These are phyloP conservation scores for Zoanthus solanderi DNA, from an alignment of 92 coral and sea anemone species.

Conservation along the genomic window DNA sequence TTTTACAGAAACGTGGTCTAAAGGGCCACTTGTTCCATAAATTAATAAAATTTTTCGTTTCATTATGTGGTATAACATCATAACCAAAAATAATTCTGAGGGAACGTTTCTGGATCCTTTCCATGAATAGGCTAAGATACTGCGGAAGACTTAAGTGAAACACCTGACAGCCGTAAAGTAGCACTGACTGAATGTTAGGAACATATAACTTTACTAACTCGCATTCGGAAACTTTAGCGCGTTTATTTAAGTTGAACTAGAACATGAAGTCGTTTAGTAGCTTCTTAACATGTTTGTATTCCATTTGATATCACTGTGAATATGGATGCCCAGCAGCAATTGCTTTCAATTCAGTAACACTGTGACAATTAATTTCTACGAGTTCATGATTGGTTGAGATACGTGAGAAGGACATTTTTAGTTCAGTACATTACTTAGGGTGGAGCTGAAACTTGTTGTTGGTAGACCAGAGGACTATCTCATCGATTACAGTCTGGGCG, in stretches of 20 bases:
- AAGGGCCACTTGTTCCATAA: neutral
- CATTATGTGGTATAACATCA: neutral
- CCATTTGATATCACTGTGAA: neutral
- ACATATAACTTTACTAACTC: neutral
- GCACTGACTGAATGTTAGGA: neutral
- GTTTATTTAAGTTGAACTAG: no score
- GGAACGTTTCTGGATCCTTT: no score
- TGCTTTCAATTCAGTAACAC: neutral
- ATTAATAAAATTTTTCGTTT: no score
- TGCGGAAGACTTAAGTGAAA: neutral
- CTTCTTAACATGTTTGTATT: neutral
- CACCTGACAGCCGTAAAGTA: neutral
- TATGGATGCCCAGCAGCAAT: constrained; percentile 1
- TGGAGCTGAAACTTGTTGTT: constrained; percentile 1
- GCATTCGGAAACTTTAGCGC: neutral
- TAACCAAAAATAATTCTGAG: neutral
- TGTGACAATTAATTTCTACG: neutral
- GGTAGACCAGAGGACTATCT: neutral
- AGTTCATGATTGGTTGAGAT: neutral
- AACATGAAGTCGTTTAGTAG: neutral
- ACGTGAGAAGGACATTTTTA: constrained; percentile 20
- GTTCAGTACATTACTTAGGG: neutral
- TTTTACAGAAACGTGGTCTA: neutral
- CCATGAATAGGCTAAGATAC: no score
- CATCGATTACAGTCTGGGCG: neutral